These are phyloP conservation scores for Hylyphantes graminicola DNA, from an alignment of 1,140 invertebrate species.

Conservation along the genomic window DNA sequence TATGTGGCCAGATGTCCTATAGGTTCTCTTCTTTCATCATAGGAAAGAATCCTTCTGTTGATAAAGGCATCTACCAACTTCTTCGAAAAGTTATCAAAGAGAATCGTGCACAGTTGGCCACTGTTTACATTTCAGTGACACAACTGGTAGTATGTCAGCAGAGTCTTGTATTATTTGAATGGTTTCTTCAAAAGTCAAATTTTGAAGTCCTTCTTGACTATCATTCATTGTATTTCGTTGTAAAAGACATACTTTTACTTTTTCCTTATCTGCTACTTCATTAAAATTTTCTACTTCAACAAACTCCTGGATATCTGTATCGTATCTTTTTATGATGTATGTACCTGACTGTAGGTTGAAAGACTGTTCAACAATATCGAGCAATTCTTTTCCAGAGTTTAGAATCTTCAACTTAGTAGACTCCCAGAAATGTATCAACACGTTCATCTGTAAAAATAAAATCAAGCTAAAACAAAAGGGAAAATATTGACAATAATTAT, in stretches of 20 bases:
- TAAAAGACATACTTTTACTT: background rate
- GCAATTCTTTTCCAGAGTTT: background rate
- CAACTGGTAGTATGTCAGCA: background rate
- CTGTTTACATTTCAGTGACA: background rate
- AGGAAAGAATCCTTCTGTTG: background rate
- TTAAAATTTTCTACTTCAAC: background rate
- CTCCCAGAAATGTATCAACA: background rate
- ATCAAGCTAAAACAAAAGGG: no score
- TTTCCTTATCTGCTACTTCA: background rate
- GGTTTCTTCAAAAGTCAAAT: background rate
- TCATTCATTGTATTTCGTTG: background rate
- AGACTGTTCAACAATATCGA: background rate
- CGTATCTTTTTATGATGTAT: background rate
- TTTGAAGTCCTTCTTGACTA: background rate
- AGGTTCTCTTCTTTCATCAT: background rate
- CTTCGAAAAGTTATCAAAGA: background rate
- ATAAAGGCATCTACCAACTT: background rate
- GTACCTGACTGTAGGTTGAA: background rate
- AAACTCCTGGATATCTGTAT: background rate
- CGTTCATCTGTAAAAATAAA: background rate
- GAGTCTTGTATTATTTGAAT: background rate
- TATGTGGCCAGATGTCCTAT: background rate
- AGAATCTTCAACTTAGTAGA: background rate
- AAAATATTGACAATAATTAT: no score
- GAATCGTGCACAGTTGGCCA: background rate